Evolutionary conservation across 2,888 invertebrate genomes (phyloP).

Genomic region (Stenchaetothrips biformis): DNA sequence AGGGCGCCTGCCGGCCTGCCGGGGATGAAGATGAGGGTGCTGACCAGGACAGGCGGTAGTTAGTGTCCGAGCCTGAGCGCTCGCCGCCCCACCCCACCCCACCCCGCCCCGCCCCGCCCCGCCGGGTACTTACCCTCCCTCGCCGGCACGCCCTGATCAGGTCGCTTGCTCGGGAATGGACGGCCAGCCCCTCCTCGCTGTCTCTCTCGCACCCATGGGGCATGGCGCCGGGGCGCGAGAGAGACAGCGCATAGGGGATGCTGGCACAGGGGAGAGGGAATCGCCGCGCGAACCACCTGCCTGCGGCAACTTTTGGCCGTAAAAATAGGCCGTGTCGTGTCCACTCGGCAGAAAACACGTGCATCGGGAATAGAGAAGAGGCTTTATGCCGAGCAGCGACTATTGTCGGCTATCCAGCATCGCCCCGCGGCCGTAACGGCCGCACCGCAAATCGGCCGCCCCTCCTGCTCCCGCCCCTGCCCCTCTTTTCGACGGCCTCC

Average conservation of each 20-base stretch:
- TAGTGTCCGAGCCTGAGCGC: neutral
- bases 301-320: too few relatives aligned
- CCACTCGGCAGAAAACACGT: constrained; percentile 11
- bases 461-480: neutral
- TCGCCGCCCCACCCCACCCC: neutral
- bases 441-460: neutral
- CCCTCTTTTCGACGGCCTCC: neutral
- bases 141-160: too few relatives aligned
- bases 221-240: too few relatives aligned
- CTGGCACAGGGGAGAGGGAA: too few relatives aligned
- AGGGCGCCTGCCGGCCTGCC: neutral
- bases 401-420: neutral
- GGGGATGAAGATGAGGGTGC: neutral
- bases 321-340: neutral
- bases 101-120: neutral
- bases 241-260: too few relatives aligned
- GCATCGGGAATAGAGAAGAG: neutral
- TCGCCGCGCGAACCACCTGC: too few relatives aligned
- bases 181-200: too few relatives aligned
- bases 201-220: too few relatives aligned
- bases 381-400: neutral
- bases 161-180: too few relatives aligned
- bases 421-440: neutral
- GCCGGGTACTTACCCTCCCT: neutral
- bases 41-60: neutral